Percentiles rank a stretch among this genome's conserved stretches.
These are phyloP conservation scores for Dreissena polymorpha DNA, from an alignment of 1,140 invertebrate genomes.

Conservation along the genomic window DNA sequence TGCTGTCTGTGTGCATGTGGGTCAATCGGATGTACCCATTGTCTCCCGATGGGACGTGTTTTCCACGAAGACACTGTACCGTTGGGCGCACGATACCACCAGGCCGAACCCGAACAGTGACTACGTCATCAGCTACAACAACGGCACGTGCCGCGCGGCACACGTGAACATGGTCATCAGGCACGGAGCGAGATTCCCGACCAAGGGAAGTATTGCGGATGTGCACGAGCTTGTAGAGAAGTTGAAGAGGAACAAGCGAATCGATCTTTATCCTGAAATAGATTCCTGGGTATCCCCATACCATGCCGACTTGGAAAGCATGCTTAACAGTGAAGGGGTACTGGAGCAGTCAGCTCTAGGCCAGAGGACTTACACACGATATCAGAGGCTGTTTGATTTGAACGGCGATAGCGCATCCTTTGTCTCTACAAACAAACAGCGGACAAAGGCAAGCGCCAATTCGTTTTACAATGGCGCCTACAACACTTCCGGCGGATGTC, in stretches of 20 bases:
- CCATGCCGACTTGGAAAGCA: neutral
- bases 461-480: neutral
- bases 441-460: constrained; percentile 3
- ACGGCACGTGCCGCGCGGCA: constrained; percentile 4
- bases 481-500: neutral
- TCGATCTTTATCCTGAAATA: neutral
- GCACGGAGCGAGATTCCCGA: constrained; percentile 31
- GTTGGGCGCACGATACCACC: constrained; percentile 1
- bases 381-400: neutral
- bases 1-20: too few species aligned
- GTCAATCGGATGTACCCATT: neutral
- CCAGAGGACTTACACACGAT: neutral
- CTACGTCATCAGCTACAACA: neutral
- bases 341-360: constrained; percentile 12
- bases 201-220: neutral
- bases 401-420: neutral
- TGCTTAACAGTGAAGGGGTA: constrained; percentile 8
- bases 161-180: constrained; percentile 27
- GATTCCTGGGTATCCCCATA: constrained; percentile 19
- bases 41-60: constrained; percentile 30
- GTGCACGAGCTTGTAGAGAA: neutral
- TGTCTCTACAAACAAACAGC: constrained; percentile 13
- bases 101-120: neutral
- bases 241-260: neutral
- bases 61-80: constrained; percentile 38